phyloP scores from a whole-genome alignment of 2,113 vertebrate genomes.

The Rattus norvegicus region GRCr8 NC_086027.1:72260501-72261000 shows the following conservation, averaged over 20 bases:
- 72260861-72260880: neutral
- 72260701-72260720: neutral
- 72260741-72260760: neutral
- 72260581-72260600: too few relatives aligned
- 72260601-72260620: neutral
- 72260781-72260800: neutral
- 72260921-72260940: neutral
- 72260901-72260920: neutral
- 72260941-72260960: neutral
- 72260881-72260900: neutral
- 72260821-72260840: neutral
- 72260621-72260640: neutral
- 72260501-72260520: too few relatives aligned
- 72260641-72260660: neutral
- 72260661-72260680: neutral
- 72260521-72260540: too few relatives aligned
- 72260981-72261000: neutral
- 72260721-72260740: neutral
- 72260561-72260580: too few relatives aligned
- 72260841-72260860: neutral
- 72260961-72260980: neutral
- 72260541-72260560: too few relatives aligned
- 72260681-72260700: neutral
- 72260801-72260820: neutral
- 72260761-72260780: neutral